phyloP scores from a whole-genome alignment of 1,140 invertebrate species.

The Eubasilissa regina region DNA sequence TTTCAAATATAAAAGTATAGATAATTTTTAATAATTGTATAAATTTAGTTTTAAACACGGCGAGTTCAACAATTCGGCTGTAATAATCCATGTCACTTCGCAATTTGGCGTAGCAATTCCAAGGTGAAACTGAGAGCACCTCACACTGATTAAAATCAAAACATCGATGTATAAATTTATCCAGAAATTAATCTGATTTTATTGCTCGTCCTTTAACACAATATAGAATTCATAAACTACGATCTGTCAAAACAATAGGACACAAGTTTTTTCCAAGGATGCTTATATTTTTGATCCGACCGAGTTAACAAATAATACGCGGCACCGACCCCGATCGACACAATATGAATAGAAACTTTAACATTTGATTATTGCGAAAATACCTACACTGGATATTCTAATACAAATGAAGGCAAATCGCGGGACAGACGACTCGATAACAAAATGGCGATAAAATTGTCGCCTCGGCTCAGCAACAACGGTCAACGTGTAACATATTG shows the following conservation, averaged over 20 bases:
- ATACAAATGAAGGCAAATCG: constrained; percentile 40
- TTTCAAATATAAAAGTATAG: too few species aligned
- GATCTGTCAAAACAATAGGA: constrained; percentile 28
- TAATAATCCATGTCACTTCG: neutral
- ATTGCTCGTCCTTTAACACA: neutral
- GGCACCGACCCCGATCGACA: constrained; percentile 20
- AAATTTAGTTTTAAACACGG: too few species aligned
- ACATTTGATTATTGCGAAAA: constrained; percentile 6
- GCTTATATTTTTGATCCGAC: constrained; percentile 5
- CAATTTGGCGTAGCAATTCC: neutral
- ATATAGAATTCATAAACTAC: neutral
- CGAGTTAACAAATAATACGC: neutral
- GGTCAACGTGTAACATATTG: constrained; percentile 54
- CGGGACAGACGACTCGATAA: constrained; percentile 39
- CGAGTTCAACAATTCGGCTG: too few species aligned
- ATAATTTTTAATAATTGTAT: too few species aligned
- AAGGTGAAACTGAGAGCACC: constrained; percentile 15
- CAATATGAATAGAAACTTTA: constrained; percentile 10
- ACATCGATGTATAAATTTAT: neutral
- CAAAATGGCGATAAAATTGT: constrained; percentile 50
- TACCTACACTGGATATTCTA: constrained; percentile 38
- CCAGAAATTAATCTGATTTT: neutral
- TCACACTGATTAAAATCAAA: constrained; percentile 5
- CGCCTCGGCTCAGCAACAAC: constrained; percentile 47
- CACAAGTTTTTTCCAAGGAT: neutral